A percentile compares a stretch with the other conserved stretches of the same genome.
Conservation (phyloP, 2,888 invertebrate genomes). For the Himalopsyche anomala region DNA sequence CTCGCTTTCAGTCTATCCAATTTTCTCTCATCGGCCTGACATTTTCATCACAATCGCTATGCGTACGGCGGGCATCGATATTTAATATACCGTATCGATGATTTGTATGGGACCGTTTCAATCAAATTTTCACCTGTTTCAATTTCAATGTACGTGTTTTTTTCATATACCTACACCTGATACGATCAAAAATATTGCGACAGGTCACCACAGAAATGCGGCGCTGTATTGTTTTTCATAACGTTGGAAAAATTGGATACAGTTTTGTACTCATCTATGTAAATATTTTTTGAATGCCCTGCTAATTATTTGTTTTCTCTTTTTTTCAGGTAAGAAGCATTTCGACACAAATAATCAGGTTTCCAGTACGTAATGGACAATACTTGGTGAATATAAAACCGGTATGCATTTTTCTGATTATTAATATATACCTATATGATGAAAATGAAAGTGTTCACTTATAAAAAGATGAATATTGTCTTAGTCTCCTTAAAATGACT, state of each 20-base stretch:
- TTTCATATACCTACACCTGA: background rate
- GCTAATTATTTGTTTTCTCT: background rate
- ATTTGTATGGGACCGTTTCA: background rate
- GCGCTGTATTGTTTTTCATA: background rate
- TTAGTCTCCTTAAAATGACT: too few relatives aligned
- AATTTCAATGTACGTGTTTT: background rate
- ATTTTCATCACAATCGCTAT: background rate
- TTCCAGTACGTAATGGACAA: background rate
- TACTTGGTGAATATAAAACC: too few relatives aligned
- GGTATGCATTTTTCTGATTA: too few relatives aligned
- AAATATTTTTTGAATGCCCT: background rate
- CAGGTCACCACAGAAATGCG: background rate
- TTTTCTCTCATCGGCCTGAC: background rate
- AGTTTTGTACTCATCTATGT: background rate
- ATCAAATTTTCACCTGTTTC: slow-evolving; percentile 1
- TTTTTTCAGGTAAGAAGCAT: background rate
- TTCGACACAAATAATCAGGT: background rate
- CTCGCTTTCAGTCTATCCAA: background rate
- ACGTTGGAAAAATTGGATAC: background rate
- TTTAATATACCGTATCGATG: slow-evolving; percentile 18
- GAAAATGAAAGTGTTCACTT: too few relatives aligned
- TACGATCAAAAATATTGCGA: background rate
- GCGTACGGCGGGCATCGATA: background rate
- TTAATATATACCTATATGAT: too few relatives aligned
- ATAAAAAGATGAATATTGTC: too few relatives aligned